These are phyloP conservation scores for Pegoplata infirma DNA, from an alignment of 2,888 invertebrate genomes.

Conservation along the genomic window DNA sequence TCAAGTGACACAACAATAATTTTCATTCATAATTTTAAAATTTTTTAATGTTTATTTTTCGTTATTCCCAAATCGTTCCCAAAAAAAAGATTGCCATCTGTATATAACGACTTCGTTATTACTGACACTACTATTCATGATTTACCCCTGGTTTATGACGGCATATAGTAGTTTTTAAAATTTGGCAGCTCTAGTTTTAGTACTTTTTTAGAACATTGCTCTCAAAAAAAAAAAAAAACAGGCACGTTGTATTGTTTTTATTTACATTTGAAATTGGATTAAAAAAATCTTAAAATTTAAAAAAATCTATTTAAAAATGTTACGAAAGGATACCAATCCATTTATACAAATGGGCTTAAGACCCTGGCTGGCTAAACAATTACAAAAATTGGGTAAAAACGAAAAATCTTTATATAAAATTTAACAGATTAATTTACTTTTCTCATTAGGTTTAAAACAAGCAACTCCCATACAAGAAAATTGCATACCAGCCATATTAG, in stretches of 20 bases:
- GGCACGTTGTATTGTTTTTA: conserved; percentile 37
- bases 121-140: too few species aligned
- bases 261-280: conserved; percentile 79
- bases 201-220: too few species aligned
- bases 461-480: conserved; percentile 91
- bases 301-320: conserved; percentile 64
- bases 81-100: too few species aligned
- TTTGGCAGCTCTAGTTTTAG: too few species aligned
- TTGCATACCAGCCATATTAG: conserved; percentile 88
- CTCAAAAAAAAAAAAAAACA: background rate
- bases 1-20: too few species aligned
- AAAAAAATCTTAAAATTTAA: conserved; percentile 23
- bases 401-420: background rate
- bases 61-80: too few species aligned
- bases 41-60: too few species aligned
- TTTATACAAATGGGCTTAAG: conserved; percentile 84
- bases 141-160: too few species aligned
- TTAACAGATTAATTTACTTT: background rate
- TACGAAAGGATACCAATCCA: conserved; percentile 73
- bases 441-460: conserved; percentile 83
- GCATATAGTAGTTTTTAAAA: too few species aligned
- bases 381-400: conserved; percentile 82
- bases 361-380: conserved; percentile 86
- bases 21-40: too few species aligned
- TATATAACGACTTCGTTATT: too few species aligned